These are phyloP conservation scores for Nycticebus coucang DNA, from an alignment of 2,113 vertebrate species.

Conservation along the genomic window DNA sequence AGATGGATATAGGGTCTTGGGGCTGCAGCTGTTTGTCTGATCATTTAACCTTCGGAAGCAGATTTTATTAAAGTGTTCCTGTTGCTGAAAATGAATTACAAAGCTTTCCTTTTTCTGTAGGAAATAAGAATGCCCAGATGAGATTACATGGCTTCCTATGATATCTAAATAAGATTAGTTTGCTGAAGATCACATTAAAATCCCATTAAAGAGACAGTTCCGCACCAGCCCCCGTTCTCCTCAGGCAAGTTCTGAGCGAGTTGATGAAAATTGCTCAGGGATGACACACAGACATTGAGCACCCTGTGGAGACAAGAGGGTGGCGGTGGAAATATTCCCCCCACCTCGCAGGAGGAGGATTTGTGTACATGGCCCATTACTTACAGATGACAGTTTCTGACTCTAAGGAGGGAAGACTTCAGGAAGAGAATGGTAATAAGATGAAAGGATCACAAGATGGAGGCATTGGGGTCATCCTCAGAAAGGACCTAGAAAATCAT, in stretches of 20 bases:
- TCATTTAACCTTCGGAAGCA: conserved; percentile 62
- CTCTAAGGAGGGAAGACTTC: conserved; percentile 51
- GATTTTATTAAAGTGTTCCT: conserved; percentile 78
- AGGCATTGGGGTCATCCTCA: conserved; percentile 49
- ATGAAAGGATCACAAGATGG: conserved; percentile 35
- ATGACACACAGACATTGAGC: conserved; percentile 75
- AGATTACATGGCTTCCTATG: conserved; percentile 78
- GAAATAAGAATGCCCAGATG: conserved; percentile 71
- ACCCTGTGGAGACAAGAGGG: conserved; percentile 35
- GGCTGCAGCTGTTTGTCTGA: conserved; percentile 66
- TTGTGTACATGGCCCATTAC: conserved; percentile 68
- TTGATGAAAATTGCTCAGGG: conserved; percentile 73
- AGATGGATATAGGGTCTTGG: conserved; percentile 68
- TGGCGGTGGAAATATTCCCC: conserved; percentile 32
- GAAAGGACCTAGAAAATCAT: conserved; percentile 65
- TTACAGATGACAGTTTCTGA: conserved; percentile 66
- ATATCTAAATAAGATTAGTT: conserved; percentile 84
- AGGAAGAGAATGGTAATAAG: conserved; percentile 67
- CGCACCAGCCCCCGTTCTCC: conserved; percentile 76
- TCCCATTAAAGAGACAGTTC: conserved; percentile 81
- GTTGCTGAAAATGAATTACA: conserved; percentile 71
- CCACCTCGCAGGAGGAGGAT: not conserved
- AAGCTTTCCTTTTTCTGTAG: conserved; percentile 63
- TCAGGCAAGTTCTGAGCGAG: conserved; percentile 75
- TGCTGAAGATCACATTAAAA: conserved; percentile 82